Percentiles rank a stretch among this genome's conserved stretches.
Evolutionary conservation across 2,888 invertebrate genomes (phyloP).

Genomic region (Xestia ashworthii): DNA sequence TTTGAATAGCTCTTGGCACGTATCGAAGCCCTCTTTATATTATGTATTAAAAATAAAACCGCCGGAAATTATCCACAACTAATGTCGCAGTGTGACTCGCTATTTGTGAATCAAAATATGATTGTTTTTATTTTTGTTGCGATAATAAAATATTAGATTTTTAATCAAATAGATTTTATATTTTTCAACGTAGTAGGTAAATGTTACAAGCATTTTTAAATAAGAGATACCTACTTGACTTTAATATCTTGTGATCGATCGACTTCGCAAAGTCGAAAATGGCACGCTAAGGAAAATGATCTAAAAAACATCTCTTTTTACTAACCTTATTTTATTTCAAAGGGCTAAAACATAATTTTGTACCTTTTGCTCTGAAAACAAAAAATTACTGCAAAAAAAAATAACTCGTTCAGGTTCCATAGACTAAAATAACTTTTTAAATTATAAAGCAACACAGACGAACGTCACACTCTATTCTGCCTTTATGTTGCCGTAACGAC

Average conservation of each 20-base stretch:
- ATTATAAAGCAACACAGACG: constrained; percentile 12
- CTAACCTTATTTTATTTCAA: constrained; percentile 1
- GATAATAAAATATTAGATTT: background rate
- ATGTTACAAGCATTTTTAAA: background rate
- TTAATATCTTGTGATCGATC: background rate
- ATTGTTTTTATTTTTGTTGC: background rate
- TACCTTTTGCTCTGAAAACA: background rate
- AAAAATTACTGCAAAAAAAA: background rate
- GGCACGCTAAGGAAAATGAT: background rate
- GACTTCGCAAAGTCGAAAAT: background rate
- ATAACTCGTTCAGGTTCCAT: constrained; percentile 3
- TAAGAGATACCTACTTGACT: background rate
- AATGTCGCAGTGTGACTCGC: constrained; percentile 15
- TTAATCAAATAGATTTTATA: background rate
- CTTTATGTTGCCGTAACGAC: constrained; percentile 5
- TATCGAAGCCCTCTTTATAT: constrained; percentile 31
- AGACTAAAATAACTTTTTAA: constrained; percentile 28
- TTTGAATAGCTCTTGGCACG: constrained; percentile 59
- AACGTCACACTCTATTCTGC: constrained; percentile 31
- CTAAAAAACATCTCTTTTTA: background rate
- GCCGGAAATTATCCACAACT: constrained; percentile 28
- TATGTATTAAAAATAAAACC: constrained; percentile 58
- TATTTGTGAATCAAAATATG: constrained; percentile 15
- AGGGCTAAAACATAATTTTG: background rate
- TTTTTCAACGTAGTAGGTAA: background rate